phyloP scores from a whole-genome alignment of 2,888 invertebrate species.

The Fragum fragum region DNA sequence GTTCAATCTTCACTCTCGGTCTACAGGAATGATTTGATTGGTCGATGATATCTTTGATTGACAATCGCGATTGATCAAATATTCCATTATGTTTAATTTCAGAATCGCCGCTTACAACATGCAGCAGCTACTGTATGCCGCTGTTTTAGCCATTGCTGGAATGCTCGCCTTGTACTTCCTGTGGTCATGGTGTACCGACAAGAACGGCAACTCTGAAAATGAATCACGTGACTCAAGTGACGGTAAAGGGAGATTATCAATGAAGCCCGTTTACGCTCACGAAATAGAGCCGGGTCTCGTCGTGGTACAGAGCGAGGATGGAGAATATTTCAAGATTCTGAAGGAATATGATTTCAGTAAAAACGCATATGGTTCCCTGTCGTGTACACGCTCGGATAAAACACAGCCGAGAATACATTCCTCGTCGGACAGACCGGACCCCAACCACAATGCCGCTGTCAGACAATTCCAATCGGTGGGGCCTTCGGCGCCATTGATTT shows the following conservation, averaged over 20 bases:
- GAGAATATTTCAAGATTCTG: constrained; percentile 69
- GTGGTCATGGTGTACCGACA: constrained; percentile 46
- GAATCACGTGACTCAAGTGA: not conserved
- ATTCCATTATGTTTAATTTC: constrained; percentile 18
- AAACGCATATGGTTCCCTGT: constrained; percentile 38
- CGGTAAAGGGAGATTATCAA: constrained; percentile 14
- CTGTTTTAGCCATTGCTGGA: constrained; percentile 4
- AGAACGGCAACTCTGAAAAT: not conserved
- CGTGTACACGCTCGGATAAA: constrained; percentile 35
- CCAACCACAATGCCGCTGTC: not conserved
- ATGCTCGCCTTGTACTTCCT: constrained; percentile 24
- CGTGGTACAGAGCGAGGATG: constrained; percentile 68
- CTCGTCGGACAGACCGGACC: not conserved
- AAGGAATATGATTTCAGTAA: constrained; percentile 57
- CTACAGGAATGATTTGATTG: too few species aligned
- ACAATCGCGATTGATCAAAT: too few species aligned
- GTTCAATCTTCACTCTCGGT: too few species aligned
- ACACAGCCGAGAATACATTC: constrained; percentile 2
- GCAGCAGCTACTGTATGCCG: constrained; percentile 14
- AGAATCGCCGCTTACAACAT: constrained; percentile 24
- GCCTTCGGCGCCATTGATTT: constrained; percentile 12
- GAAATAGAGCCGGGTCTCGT: constrained; percentile 69
- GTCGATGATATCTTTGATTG: too few species aligned
- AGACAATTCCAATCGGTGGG: constrained; percentile 4
- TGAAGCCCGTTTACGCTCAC: constrained; percentile 66